A percentile compares a stretch with the other conserved stretches of the same genome.
Conservation (phyloP, 2,888 invertebrate species). For the Eilema griseolum region DNA sequence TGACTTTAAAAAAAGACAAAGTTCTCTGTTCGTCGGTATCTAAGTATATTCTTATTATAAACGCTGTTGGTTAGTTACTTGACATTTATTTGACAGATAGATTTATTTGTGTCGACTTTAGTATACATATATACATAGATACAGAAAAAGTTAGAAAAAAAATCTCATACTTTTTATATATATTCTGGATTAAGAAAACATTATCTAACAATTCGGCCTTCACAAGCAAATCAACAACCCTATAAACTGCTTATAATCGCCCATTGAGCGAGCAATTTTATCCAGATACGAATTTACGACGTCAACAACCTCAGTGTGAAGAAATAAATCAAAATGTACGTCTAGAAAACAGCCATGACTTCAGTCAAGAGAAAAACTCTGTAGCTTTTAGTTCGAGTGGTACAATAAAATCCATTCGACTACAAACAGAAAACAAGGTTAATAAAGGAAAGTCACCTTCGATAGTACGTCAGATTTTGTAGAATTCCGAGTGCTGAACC, state of each 20-base stretch:
- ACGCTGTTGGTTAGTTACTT: too few species aligned
- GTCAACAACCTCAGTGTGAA: constrained; percentile 29
- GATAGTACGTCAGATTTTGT: constrained; percentile 54
- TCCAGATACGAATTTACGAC: constrained; percentile 48
- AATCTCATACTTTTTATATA: not conserved
- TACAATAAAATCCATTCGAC: constrained; percentile 39
- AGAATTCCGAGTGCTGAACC: constrained; percentile 47
- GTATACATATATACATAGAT: too few species aligned
- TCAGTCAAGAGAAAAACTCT: constrained; percentile 30
- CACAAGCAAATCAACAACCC: constrained; percentile 37
- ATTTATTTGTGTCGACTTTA: too few species aligned
- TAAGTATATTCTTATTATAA: too few species aligned
- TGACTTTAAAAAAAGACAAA: too few species aligned
- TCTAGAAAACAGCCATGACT: constrained; percentile 43
- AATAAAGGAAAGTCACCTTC: constrained; percentile 56
- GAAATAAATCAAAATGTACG: constrained; percentile 49
- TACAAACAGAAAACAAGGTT: constrained; percentile 53
- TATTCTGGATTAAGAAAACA: constrained; percentile 21
- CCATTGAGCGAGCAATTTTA: constrained; percentile 37
- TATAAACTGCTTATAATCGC: constrained; percentile 46
- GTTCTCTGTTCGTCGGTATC: too few species aligned
- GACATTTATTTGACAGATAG: too few species aligned
- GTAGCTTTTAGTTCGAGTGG: constrained; percentile 30
- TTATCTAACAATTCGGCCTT: constrained; percentile 32
- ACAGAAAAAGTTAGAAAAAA: not conserved